Conservation (phyloP, 2,113 vertebrate genomes). For the Tupaia tana region DNA sequence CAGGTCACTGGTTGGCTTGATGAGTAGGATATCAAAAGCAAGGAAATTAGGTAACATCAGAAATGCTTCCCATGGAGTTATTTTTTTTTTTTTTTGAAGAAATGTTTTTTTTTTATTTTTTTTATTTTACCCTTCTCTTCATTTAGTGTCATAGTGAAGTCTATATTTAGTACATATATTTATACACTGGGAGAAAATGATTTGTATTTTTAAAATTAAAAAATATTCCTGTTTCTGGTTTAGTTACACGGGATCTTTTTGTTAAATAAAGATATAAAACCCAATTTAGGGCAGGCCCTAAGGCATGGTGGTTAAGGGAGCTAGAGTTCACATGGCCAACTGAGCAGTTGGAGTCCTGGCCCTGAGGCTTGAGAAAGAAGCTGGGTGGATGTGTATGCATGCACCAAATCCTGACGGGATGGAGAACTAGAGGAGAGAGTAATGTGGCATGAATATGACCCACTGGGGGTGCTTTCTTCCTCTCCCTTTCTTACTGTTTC, state of each 20-base stretch:
- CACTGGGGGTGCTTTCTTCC: no score
- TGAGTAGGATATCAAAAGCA: conserved; percentile 24
- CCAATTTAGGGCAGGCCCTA: no score
- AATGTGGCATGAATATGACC: no score
- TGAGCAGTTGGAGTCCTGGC: no score
- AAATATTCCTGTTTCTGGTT: neutral
- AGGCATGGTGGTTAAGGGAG: no score
- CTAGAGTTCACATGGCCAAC: no score
- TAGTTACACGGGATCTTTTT: neutral
- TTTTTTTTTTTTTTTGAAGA: conserved; percentile 3
- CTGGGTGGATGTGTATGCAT: no score
- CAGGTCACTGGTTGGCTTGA: conserved; percentile 42
- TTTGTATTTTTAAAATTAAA: neutral
- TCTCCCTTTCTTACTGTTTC: no score
- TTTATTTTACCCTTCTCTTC: neutral
- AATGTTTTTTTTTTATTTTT: conserved; percentile 35
- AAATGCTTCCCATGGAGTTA: neutral
- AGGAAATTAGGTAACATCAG: conserved; percentile 16
- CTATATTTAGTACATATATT: neutral
- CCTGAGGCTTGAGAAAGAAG: no score
- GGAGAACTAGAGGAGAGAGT: no score
- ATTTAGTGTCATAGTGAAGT: neutral
- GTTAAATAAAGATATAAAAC: neutral
- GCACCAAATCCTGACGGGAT: no score
- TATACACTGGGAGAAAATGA: neutral